Base-by-base conservation (phyloP, 2,797 vertebrate species). In the Uromys caudimaculatus region DNA sequence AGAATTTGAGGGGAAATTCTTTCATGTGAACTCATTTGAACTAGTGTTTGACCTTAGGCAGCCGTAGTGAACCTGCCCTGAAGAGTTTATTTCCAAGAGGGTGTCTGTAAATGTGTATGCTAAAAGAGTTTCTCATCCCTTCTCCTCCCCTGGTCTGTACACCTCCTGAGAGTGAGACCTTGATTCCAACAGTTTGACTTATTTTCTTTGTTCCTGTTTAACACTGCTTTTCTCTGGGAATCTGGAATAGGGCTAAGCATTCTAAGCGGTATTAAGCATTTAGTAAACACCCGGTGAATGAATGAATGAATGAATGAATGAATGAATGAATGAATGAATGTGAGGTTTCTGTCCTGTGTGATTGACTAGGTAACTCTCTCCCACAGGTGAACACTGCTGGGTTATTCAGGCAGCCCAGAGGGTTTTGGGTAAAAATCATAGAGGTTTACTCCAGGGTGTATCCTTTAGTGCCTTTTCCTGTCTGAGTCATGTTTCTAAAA, bases 401-500 rank as follows among this genome's bases (percentile, higher is more conserved):
- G 32, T 1, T 84, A 54, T 32, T 89, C 73, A 78, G 64, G 3
- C 35, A 75, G 44, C 17, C 27, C 29, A 32, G 89, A 32, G 73
- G 60, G 73, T 93, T 91, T n/a, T 56, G 78, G 67, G 60, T 56
- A 56, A 94, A 75, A 89, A 54, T 23, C 50, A 64, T 32, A 11
- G 21, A 32, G 60, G 6, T 62, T 64, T 47, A 64, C 32, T 35
- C 41, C 41, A 64, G 10, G 5, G 82, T 35, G 10, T 19, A 35
- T 75, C 6, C 29, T 69, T 92, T 62, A 21, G 8, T 23, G 54
- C 35, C 38, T 47, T 73, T 82, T 71, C 14, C 76, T 79, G 89
- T 95, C 32, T 13, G 24, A 95, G 35, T 58, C 56, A 4, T 76
- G 14, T 84, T 89, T 90, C 95, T 84, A 84, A 44, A 90, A 89